These are phyloP conservation scores for Aphis craccivora DNA, from an alignment of 1,140 invertebrate genomes.

Conservation along the genomic window DNA sequence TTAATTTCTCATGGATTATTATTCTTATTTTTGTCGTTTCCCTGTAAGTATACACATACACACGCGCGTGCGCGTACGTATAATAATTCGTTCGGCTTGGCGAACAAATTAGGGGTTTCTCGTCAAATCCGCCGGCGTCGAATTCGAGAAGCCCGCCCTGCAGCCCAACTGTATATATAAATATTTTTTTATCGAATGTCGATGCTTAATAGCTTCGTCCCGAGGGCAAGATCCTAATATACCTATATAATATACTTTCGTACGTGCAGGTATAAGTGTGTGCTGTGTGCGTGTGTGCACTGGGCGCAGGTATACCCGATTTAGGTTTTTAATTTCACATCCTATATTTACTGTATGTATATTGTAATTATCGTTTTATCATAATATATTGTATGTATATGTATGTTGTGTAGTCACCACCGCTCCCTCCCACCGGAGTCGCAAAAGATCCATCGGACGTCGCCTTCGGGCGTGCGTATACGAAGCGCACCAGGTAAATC, in stretches of 20 bases:
- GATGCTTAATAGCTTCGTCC: not conserved
- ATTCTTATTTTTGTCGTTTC: slow-evolving; percentile 6
- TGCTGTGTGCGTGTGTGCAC: not conserved
- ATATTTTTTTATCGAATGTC: not conserved
- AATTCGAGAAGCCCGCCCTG: slow-evolving; percentile 13
- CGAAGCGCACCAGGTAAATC: not conserved
- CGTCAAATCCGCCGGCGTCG: slow-evolving; percentile 13
- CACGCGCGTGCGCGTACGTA: not conserved
- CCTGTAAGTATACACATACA: not conserved
- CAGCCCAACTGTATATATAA: not conserved
- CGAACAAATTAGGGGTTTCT: slow-evolving; percentile 48
- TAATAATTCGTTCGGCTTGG: not conserved
- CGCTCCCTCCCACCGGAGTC: not conserved
- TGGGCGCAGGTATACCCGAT: not conserved
- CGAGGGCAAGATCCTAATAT: not conserved
- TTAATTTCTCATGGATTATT: not conserved
- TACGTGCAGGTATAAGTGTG: not conserved
- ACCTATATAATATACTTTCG: not conserved
- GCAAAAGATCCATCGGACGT: slow-evolving; percentile 24
- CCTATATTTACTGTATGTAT: not conserved
- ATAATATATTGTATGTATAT: not conserved
- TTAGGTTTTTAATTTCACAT: slow-evolving; percentile 32
- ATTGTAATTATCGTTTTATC: not conserved
- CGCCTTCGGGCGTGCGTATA: not conserved
- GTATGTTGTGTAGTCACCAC: not conserved